Evolutionary conservation across 1,140 invertebrate species (phyloP).

Genomic region (Drosophila murphyi): DNA sequence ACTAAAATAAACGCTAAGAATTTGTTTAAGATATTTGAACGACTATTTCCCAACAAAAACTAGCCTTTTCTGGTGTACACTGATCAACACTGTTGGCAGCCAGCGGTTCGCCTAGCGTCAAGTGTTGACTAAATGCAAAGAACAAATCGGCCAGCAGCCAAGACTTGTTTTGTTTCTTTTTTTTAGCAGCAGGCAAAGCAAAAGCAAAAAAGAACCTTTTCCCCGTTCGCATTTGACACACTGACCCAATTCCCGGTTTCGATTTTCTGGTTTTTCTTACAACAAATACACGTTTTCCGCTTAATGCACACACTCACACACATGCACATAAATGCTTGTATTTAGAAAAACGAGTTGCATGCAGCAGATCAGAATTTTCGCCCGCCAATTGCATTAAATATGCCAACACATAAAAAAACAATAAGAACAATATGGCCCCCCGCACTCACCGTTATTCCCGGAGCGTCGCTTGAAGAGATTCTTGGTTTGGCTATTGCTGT

Average conservation of each 20-base stretch:
- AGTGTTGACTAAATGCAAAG: conserved; percentile 65
- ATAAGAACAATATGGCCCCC: conserved; percentile 1
- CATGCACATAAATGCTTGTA: conserved; percentile 30
- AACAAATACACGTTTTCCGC: conserved; percentile 80
- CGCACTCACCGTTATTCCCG: conserved; percentile 43
- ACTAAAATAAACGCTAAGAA: background rate
- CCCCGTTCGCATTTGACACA: conserved; percentile 62
- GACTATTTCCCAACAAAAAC: background rate
- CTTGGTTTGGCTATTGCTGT: conserved; percentile 17
- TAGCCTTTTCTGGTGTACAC: background rate
- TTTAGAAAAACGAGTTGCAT: conserved; percentile 67
- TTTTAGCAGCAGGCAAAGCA: conserved; percentile 42
- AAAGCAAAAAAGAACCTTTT: conserved; percentile 35
- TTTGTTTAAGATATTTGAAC: no score
- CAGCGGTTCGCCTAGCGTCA: conserved; percentile 31
- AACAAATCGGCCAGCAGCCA: conserved; percentile 64
- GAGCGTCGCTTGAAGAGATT: conserved; percentile 16
- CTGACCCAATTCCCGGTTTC: conserved; percentile 82
- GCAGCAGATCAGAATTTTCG: conserved; percentile 64
- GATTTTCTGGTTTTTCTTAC: conserved; percentile 83
- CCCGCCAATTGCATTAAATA: conserved; percentile 23
- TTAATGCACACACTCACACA: conserved; percentile 48
- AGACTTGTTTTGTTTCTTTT: conserved; percentile 63
- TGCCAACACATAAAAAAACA: background rate
- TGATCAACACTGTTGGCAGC: conserved; percentile 8